Evolutionary conservation across 2,113 vertebrate species (phyloP).

Genomic region (Tragelaphus scriptus): DNA sequence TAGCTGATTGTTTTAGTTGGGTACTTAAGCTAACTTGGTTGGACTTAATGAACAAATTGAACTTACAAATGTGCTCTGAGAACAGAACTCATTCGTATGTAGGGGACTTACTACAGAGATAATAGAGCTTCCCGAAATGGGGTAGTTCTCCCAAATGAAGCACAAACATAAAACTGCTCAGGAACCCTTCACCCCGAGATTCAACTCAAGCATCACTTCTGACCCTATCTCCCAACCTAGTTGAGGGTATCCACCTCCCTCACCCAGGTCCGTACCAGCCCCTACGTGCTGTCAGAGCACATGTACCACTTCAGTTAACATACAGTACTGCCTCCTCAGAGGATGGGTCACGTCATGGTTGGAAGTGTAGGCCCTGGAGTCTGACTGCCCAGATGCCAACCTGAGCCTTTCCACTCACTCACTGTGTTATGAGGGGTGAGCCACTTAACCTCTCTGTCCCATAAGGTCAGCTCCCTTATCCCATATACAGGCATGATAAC

Average conservation of each 20-base stretch:
- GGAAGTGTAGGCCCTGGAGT: neutral
- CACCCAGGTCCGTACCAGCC: neutral
- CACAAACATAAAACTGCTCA: neutral
- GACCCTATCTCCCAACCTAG: neutral
- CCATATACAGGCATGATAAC: neutral
- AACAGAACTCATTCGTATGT: neutral
- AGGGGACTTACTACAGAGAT: neutral
- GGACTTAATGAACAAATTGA: neutral
- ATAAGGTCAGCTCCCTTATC: neutral
- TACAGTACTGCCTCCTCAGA: neutral
- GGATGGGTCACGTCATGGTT: neutral
- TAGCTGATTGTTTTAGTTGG: neutral
- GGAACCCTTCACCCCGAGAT: neutral
- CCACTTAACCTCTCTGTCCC: too few species aligned
- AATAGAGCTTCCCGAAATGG: neutral
- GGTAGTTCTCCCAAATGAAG: neutral
- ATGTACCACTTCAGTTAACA: neutral
- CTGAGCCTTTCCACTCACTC: neutral
- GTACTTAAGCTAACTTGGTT: neutral
- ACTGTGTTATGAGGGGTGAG: neutral
- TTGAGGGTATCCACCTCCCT: neutral
- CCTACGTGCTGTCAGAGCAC: neutral
- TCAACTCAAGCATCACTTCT: neutral
- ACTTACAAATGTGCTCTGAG: neutral
- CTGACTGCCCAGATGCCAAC: neutral